Evolutionary conservation across 2,113 vertebrate genomes (phyloP), one percentile per base, ranked within the genome.

Genomic region (Leiothrix lutea): DNA sequence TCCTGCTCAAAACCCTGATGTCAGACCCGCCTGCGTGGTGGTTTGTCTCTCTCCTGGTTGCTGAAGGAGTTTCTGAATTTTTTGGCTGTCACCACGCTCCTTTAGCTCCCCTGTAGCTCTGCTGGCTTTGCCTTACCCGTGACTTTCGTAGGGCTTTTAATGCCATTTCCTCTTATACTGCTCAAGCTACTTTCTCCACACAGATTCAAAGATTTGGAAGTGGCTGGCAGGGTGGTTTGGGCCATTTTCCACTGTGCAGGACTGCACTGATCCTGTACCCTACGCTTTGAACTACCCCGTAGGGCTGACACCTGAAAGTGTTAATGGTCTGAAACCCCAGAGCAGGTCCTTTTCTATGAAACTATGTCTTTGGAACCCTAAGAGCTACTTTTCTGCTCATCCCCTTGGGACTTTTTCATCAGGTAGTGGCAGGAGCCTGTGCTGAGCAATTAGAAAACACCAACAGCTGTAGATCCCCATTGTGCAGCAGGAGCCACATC

Each of bases 21-120:
- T 89, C 96, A 96, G 93, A 85, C 92, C 94, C 36, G 80, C 88
- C 80, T 95, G 92, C 69, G 92, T 53, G 92, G 86, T 94, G 94
- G 75, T 57, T 51, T 33, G 94, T 96, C 95, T 97, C 88, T 94
- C 92, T 94, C 67, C 74, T 90, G 71, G 91, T 93, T 95, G 83
- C 57, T 66, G 88, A 96, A 94, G 83, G 94, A 94, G 75, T 94
- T 91, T 56, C 77, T 67, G 64, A 81, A 40, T 71, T 90, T 92
- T 92, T 91, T 95, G 96, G 92, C 96, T 81, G 86, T 78, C 0
- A 0, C 72, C 72, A 44, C 1, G 0, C n/a, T 92, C 51, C 57
- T 54, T 88, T 28, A 70, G 44, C 66, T 94, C 60, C 71, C 54
- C 80, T 66, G 75, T 54, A 86, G 79, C 35, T 94, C 91, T 88